Conservation (phyloP, 2,113 vertebrate genomes). For the Microtus pennsylvanicus region DNA sequence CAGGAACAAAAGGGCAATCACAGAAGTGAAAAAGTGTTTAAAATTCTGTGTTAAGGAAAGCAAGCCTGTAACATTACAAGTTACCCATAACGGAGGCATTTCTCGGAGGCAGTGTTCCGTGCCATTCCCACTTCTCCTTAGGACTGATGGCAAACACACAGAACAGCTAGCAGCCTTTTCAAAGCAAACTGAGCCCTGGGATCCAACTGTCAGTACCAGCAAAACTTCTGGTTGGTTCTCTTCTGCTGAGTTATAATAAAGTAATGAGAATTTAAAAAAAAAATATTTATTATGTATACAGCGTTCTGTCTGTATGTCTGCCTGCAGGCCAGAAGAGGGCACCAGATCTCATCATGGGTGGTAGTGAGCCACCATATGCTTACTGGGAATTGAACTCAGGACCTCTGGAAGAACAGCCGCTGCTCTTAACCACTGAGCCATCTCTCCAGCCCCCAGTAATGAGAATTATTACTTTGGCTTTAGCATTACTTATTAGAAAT, state of each 20-base stretch:
- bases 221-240: background rate
- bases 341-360: no score
- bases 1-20: slow-evolving; percentile 23
- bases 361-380: no score
- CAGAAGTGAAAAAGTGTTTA: slow-evolving; percentile 7
- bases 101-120: background rate
- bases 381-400: no score
- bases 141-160: slow-evolving; percentile 7
- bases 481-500: no score
- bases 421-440: no score
- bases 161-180: background rate
- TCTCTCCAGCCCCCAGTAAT: no score
- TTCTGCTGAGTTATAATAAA: background rate
- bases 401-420: no score
- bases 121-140: background rate
- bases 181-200: background rate
- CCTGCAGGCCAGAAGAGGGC: no score
- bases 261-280: background rate
- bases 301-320: no score
- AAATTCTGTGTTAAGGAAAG: background rate
- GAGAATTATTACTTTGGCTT: no score
- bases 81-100: background rate
- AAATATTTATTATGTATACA: no score
- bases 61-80: background rate
- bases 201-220: background rate